These are phyloP conservation scores for Meiosimyza platycephala DNA, from an alignment of 2,888 invertebrate species.

Conservation along the genomic window DNA sequence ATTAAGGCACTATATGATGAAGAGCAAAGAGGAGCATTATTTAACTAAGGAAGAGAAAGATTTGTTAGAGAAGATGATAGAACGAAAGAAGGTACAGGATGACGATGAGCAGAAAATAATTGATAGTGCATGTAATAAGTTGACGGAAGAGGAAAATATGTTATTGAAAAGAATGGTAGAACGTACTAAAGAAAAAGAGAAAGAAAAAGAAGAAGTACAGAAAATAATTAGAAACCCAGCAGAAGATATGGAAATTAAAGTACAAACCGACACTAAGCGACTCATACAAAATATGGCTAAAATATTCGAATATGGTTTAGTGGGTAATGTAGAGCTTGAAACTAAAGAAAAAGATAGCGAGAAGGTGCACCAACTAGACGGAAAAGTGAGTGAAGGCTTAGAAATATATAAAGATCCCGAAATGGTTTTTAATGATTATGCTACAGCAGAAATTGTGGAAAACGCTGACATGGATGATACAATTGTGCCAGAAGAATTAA, in stretches of 20 bases:
- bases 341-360: not conserved
- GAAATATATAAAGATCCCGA: not conserved
- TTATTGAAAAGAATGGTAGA: constrained; percentile 50
- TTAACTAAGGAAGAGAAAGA: constrained; percentile 46
- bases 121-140: not conserved
- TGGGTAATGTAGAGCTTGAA: not conserved
- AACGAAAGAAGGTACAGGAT: constrained; percentile 6
- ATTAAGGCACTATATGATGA: constrained; percentile 47
- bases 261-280: constrained; percentile 17
- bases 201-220: constrained; percentile 4
- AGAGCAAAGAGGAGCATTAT: constrained; percentile 34
- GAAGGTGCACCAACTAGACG: not conserved
- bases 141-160: constrained; percentile 45
- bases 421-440: not conserved
- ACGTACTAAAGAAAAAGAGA: constrained; percentile 47
- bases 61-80: constrained; percentile 45
- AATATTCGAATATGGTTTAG: constrained; percentile 37
- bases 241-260: constrained; percentile 2
- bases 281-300: constrained; percentile 26
- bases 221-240: not conserved
- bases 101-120: not conserved
- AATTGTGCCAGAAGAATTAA: not conserved
- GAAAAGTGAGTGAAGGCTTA: not conserved
- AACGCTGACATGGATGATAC: not conserved
- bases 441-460: not conserved